Base-by-base conservation (phyloP, 2,113 vertebrate genomes). In the Carlito syrichta region DNA sequence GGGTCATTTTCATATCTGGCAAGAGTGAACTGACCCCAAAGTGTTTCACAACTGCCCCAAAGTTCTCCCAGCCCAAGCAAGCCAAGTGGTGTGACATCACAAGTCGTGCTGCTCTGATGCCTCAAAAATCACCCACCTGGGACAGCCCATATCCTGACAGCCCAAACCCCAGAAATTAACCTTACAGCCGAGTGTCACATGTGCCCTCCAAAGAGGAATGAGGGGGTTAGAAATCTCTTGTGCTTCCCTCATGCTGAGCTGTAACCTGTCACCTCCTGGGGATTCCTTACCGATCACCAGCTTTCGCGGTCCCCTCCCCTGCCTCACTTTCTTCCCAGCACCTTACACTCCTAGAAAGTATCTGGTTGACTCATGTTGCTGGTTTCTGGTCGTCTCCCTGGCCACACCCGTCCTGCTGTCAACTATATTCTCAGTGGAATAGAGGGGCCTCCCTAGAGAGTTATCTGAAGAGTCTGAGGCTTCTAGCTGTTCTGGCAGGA, bases 41-140 rank as follows among this genome's bases (percentile, higher is more conserved):
- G 92, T 11, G 45, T 62, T 48, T 76, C 40, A 35, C 5, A n/a
- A 40, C 17, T 17, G 48, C 50, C 54, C 78, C n/a, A 48, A 20
- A 63, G 8, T 58, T n/a, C 81, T 77, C 77, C 40, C 8, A 6
- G 68, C 23, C 71, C 40, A 22, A 17, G 69, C 56, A 58, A 82
- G 40, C n/a, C 83, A 50, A 23, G 6, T 27, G 16, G 32, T 40
- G 45, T 0, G 16, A 77, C 43, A 62, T 6, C 7, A 45, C 35
- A 52, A 54, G 40, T 30, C 23, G 50, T 3, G 11, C 0, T 8
- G 52, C 30, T 58, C 85, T 38, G 74, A 62, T 23, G 87, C 20
- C 43, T 0, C 0, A 56, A 50, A 7, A 78, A 16, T 5, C 1
- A 13, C 4, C 9, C 22, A 32, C 17, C 52, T 43, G 50, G 56